Percentiles rank a stretch among this genome's conserved stretches.
phyloP scores from a whole-genome alignment of 2,888 invertebrate species.

The Stratiomys singularior region DNA sequence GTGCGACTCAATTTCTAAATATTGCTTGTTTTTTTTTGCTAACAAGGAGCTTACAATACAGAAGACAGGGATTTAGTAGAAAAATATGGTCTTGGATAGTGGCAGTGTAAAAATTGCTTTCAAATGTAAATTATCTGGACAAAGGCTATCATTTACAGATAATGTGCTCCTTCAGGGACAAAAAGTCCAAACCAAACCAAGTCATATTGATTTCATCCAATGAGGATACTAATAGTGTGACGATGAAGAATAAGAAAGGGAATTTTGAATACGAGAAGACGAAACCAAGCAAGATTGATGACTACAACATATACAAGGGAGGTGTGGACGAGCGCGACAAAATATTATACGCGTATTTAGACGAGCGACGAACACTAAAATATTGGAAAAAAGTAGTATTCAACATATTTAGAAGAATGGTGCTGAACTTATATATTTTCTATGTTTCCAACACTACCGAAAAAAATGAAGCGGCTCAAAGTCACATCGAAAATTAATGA shows the following conservation, averaged over 20 bases:
- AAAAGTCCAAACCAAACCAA: slow-evolving; percentile 9
- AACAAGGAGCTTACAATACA: slow-evolving; percentile 17
- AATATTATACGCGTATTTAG: slow-evolving; percentile 55
- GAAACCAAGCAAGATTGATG: slow-evolving; percentile 52
- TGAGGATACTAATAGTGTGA: too few species aligned
- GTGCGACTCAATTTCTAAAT: slow-evolving; percentile 33
- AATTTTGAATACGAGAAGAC: slow-evolving; percentile 48
- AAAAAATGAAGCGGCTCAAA: slow-evolving; percentile 55
- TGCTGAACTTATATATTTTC: slow-evolving; percentile 55
- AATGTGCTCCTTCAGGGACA: slow-evolving; percentile 23
- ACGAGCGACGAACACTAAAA: slow-evolving; percentile 55
- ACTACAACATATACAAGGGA: too few species aligned
- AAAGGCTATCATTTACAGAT: neutral
- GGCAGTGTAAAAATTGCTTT: slow-evolving; percentile 20
- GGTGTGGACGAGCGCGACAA: slow-evolving; percentile 55
- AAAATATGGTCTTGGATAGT: slow-evolving; percentile 25
- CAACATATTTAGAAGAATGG: slow-evolving; percentile 55
- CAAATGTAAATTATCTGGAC: slow-evolving; percentile 2
- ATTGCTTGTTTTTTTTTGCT: slow-evolving; percentile 36
- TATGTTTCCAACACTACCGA: too few species aligned
- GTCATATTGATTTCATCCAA: slow-evolving; percentile 21
- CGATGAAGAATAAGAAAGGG: slow-evolving; percentile 24
- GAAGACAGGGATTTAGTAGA: slow-evolving; percentile 30
- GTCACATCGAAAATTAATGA: slow-evolving; percentile 55
- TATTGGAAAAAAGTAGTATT: slow-evolving; percentile 56